A percentile compares a stretch with the other conserved stretches of the same genome.
phyloP scores from a whole-genome alignment of 2,888 invertebrate species.

The Lasioglossum oenotherae region DNA sequence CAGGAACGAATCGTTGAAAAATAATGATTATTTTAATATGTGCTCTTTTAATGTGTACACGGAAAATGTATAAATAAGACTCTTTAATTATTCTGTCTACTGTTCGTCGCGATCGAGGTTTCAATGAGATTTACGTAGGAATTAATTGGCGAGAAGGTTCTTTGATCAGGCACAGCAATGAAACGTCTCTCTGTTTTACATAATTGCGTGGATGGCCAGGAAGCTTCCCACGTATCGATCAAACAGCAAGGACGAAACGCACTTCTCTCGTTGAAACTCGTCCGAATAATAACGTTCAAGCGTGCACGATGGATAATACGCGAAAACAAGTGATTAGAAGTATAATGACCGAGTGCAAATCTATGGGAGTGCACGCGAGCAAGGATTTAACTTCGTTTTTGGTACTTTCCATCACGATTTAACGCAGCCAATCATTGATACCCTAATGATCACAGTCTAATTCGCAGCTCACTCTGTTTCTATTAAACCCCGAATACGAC shows the following conservation, averaged over 20 bases:
- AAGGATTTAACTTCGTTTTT: conserved; percentile 78
- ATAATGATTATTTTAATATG: neutral
- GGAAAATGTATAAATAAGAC: neutral
- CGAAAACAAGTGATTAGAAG: conserved; percentile 69
- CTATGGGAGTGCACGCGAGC: conserved; percentile 68
- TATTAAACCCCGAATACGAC: conserved; percentile 73
- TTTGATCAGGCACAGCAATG: neutral
- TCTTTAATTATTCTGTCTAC: neutral
- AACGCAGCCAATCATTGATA: conserved; percentile 12
- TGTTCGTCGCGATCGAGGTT: neutral
- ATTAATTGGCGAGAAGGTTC: neutral
- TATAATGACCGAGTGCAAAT: conserved; percentile 73
- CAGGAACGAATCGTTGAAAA: neutral
- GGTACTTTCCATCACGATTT: conserved; percentile 52
- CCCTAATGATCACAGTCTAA: neutral
- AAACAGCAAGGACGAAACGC: conserved; percentile 64
- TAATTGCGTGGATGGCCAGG: neutral
- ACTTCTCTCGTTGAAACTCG: neutral
- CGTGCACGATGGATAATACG: conserved; percentile 69
- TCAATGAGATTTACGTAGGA: neutral
- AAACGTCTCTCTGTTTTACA: conserved; percentile 13
- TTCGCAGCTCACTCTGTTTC: conserved; percentile 73
- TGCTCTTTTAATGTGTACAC: neutral
- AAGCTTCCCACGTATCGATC: conserved; percentile 71
- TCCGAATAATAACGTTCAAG: neutral